Percentiles rank a stretch among this genome's conserved stretches.
Conservation (phyloP, 2,113 vertebrate genomes). For the Bucco capensis region DNA sequence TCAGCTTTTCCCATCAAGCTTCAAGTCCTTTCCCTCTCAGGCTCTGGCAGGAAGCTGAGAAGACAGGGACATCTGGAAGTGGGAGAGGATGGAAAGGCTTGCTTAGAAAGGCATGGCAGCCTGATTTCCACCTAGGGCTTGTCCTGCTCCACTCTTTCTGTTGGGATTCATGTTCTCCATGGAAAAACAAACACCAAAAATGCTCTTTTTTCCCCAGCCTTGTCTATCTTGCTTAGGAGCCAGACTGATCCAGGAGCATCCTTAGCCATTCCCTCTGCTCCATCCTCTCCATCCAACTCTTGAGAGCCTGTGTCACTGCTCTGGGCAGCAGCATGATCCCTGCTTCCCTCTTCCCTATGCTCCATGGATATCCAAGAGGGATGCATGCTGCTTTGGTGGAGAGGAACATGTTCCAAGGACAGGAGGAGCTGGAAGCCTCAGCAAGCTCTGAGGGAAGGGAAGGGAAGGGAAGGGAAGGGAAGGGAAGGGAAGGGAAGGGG, state of each 20-base stretch:
- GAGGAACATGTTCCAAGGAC: not conserved
- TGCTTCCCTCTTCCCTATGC: not conserved
- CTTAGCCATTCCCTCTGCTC: fast-evolving
- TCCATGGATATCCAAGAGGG: too few relatives aligned
- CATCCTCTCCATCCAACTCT: not conserved
- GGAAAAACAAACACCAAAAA: too few relatives aligned
- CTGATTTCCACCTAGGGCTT: not conserved
- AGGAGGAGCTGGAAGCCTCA: not conserved
- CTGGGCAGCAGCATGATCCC: fast-evolving
- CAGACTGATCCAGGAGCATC: not conserved
- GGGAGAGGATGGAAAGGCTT: not conserved
- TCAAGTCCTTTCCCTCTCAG: not conserved
- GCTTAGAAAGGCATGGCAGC: not conserved
- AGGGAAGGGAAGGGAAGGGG: too few relatives aligned
- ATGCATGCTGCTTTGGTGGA: fast-evolving
- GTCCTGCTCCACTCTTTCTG: not conserved
- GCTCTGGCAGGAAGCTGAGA: not conserved
- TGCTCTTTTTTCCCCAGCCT: not conserved
- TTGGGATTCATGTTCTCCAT: not conserved
- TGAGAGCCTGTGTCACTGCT: not conserved
- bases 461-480: too few relatives aligned
- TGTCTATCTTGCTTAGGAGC: not conserved
- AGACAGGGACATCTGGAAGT: not conserved
- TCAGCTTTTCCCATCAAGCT: not conserved
- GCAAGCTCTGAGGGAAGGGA: not conserved